Percentiles rank a stretch among this genome's conserved stretches.
Evolutionary conservation across 35 echinoderm and acorn worm species (phyloP).

Genomic region (Holothuria glaberrima): DNA sequence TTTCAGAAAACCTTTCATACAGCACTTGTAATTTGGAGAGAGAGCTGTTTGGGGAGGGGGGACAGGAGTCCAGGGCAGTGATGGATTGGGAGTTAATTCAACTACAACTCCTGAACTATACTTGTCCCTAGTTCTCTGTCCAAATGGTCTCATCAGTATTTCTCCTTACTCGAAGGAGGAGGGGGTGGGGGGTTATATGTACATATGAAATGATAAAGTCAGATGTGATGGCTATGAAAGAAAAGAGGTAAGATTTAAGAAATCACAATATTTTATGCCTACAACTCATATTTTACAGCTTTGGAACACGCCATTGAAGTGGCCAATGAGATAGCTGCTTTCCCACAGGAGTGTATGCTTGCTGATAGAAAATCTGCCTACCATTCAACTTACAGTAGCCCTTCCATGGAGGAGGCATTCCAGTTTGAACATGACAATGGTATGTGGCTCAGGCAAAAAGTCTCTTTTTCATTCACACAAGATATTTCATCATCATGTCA

Average conservation of each 20-base stretch:
- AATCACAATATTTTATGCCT: not conserved
- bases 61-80: too few species aligned
- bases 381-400: conserved; percentile 63
- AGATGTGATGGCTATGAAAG: too few species aligned
- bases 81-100: not conserved
- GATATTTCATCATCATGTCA: too few species aligned
- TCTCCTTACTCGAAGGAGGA: too few species aligned
- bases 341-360: conserved; percentile 88
- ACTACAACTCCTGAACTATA: not conserved
- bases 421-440: conserved; percentile 89
- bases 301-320: conserved; percentile 81
- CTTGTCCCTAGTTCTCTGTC: not conserved
- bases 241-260: too few species aligned
- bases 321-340: conserved; percentile 80
- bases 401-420: conserved; percentile 79
- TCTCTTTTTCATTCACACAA: too few species aligned
- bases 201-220: not conserved
- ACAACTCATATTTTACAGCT: conserved; percentile 47
- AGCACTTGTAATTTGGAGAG: not conserved
- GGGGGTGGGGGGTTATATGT: too few species aligned
- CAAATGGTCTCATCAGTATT: not conserved
- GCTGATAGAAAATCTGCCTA: conserved; percentile 78
- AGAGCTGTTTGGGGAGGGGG: not conserved
- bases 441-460: not conserved
- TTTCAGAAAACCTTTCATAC: not conserved